These are phyloP conservation scores for Leontopithecus rosalia DNA, from an alignment of 2,797 vertebrate species.

Conservation along the genomic window DNA sequence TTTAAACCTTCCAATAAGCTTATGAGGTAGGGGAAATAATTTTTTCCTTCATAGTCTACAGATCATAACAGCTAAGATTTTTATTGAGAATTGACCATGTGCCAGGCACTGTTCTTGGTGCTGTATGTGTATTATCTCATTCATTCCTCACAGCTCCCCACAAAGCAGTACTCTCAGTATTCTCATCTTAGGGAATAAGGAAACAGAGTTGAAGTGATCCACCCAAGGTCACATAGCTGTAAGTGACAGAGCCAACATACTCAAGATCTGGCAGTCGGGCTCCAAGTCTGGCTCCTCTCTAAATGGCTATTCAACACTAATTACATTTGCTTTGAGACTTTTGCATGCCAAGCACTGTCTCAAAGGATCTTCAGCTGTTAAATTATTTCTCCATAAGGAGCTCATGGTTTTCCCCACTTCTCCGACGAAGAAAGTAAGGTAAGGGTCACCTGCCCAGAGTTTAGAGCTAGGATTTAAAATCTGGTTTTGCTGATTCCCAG, in stretches of 20 bases:
- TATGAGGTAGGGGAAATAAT: not conserved
- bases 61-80: not conserved
- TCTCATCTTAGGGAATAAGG: not conserved
- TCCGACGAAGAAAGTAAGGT: slow-evolving; percentile 1
- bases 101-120: not conserved
- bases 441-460: not conserved
- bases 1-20: not conserved
- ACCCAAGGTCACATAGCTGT: not conserved
- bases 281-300: not conserved
- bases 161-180: not conserved
- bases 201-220: not conserved
- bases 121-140: not conserved
- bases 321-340: not conserved
- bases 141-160: not conserved
- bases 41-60: not conserved
- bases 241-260: not conserved
- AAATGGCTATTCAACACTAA: not conserved
- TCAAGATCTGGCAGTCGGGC: not conserved
- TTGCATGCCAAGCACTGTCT: not conserved
- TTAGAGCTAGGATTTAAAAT: not conserved
- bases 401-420: not conserved
- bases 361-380: not conserved
- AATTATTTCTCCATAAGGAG: not conserved
- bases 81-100: not conserved
- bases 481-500: not conserved